Conservation (phyloP, 1,140 invertebrate species). For the Theocolax elegans region DNA sequence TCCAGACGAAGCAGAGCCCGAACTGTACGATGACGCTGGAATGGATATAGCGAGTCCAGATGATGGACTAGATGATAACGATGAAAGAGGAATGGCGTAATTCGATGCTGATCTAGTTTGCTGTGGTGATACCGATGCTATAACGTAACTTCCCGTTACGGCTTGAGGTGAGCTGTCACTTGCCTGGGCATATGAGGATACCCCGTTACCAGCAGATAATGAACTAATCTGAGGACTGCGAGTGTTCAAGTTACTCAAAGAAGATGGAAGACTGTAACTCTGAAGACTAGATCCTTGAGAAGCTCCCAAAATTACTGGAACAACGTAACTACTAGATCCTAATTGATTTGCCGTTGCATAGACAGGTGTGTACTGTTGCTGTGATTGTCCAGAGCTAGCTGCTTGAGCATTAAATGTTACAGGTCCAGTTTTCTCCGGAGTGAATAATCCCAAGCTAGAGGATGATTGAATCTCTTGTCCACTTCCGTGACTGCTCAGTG, state of each 20-base stretch:
- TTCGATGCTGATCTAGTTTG: conserved; percentile 44
- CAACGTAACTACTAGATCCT: conserved; percentile 34
- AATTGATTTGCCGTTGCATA: conserved; percentile 41
- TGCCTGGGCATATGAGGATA: conserved; percentile 19
- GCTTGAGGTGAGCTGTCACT: conserved; percentile 46
- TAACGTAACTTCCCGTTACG: conserved; percentile 50
- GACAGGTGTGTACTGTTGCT: conserved; percentile 34
- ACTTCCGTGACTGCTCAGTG: conserved; percentile 13
- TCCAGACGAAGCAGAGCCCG: conserved; percentile 44
- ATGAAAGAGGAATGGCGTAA: conserved; percentile 42
- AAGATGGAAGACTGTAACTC: conserved; percentile 34
- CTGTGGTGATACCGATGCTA: conserved; percentile 40
- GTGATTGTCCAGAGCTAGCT: neutral
- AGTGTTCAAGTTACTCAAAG: conserved; percentile 25
- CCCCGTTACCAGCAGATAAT: conserved; percentile 18
- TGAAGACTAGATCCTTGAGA: conserved; percentile 37
- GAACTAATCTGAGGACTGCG: conserved; percentile 40
- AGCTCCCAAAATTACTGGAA: conserved; percentile 46
- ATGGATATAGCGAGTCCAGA: conserved; percentile 25
- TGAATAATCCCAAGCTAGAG: conserved; percentile 43
- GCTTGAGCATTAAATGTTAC: conserved; percentile 55
- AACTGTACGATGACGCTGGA: conserved; percentile 41
- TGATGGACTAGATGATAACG: conserved; percentile 4
- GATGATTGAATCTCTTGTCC: conserved; percentile 37
- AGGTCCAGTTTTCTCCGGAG: conserved; percentile 57